Evolutionary conservation across 2,888 invertebrate species (phyloP).

Genomic region (Brenthis hecate): DNA sequence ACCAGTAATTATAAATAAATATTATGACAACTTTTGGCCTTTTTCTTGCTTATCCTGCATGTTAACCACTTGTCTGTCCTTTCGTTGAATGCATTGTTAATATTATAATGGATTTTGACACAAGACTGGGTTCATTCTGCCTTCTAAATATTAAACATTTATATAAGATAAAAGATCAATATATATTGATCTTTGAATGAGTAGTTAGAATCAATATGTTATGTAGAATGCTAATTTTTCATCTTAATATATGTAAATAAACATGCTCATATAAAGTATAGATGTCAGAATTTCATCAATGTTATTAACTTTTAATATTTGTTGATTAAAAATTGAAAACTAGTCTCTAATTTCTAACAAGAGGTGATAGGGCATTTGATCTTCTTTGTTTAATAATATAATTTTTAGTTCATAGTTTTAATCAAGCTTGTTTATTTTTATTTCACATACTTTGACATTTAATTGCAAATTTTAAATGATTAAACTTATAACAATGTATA

Average conservation of each 20-base stretch:
- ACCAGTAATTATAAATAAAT: slow-evolving; percentile 75
- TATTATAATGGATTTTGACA: slow-evolving; percentile 21
- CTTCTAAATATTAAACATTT: slow-evolving; percentile 19
- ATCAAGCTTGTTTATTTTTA: no score
- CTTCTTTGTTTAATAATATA: no score
- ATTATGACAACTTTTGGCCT: slow-evolving; percentile 73
- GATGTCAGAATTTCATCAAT: slow-evolving; percentile 10
- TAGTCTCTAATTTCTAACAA: slow-evolving; percentile 6
- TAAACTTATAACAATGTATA: no score
- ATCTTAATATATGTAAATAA: slow-evolving; percentile 22
- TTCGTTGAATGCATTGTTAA: slow-evolving; percentile 42
- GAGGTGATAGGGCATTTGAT: background rate
- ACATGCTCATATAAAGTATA: slow-evolving; percentile 6
- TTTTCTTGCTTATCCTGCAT: slow-evolving; percentile 79
- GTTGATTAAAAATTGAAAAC: background rate
- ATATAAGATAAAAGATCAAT: slow-evolving; percentile 14
- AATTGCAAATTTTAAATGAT: no score
- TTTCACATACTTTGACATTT: no score
- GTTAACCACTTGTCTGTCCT: slow-evolving; percentile 56
- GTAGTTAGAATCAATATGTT: slow-evolving; percentile 24
- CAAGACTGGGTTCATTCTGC: slow-evolving; percentile 10
- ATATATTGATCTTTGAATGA: background rate
- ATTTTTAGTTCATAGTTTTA: no score
- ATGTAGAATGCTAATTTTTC: slow-evolving; percentile 21
- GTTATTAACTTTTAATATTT: slow-evolving; percentile 11